Base-by-base conservation (phyloP, 2,113 vertebrate genomes). In the Notothenia coriiceps region DNA sequence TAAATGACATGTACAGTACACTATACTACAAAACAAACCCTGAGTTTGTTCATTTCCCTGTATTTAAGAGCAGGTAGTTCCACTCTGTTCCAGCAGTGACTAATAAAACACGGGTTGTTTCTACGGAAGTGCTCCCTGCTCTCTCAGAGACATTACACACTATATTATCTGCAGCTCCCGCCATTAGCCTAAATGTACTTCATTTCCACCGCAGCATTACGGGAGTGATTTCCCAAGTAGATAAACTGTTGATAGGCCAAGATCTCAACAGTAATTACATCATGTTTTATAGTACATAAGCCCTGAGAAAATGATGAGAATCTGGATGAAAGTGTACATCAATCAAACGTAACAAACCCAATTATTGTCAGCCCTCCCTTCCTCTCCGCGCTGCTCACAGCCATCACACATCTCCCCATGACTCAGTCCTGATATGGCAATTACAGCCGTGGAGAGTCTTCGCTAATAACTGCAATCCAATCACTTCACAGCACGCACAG, bases 401-500 rank as follows among this genome's bases (percentile, higher is more conserved):
- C 80, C 85, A 85, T 86, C 91, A 81, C 74, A 81, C 77, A 72
- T 84, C 85, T 91, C 89, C 69, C 85, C 87, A 85, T 88, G 88
- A 92, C 85, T 93, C 82, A 91, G 47, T 74, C 82, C 82, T 86
- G 88, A 91, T 92, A 90, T 75, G 79, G 83, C 87, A 93, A 93
- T 94, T 93, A 94, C 77, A 88, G 76, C 79, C 12, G 72, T 80
- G 68, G 76, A 85, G 78, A 90, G 87, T 89, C 80, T 88, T 83
- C 76, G 87, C 86, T 94, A 94, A 94, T 92, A 93, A 92, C 88
- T 73, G 88, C 92, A 90, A 91, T 92, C 86, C 87, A 91, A 91
- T 92, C 90, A 91, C 82, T 80, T 84, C 79, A 77, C 86, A 90
- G 90, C 77, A 67, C 43, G 92, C 55, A 13, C 14, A 47, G 59